Evolutionary conservation across 2,797 vertebrate species (phyloP).

Genomic region (Limnodromus scolopaceus): DNA sequence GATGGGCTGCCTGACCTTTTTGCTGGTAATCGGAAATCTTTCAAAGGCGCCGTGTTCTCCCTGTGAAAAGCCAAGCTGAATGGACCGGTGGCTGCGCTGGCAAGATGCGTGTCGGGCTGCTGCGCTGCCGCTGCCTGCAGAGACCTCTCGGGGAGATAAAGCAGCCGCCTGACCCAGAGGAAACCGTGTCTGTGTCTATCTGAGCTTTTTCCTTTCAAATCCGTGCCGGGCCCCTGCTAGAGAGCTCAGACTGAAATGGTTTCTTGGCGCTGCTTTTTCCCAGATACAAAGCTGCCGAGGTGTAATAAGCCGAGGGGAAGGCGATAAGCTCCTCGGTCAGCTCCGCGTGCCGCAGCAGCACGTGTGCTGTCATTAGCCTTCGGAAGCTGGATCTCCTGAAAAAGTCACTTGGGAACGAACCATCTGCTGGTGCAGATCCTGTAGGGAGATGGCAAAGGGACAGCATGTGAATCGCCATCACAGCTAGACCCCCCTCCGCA

Average conservation of each 20-base stretch:
- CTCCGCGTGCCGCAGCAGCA: neutral
- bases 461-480: fast-evolving
- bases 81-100: neutral
- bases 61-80: neutral
- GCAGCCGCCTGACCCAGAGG: neutral
- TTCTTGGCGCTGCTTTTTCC: neutral
- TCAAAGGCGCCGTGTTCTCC: neutral
- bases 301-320: neutral
- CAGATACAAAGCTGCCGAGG: neutral
- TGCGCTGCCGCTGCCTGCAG: neutral
- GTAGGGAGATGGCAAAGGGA: neutral
- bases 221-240: fast-evolving
- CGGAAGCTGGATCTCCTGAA: neutral
- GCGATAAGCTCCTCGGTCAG: neutral
- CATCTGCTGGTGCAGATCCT: neutral
- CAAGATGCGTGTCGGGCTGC: neutral
- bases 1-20: neutral
- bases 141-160: neutral
- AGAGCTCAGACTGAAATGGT: neutral
- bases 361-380: neutral
- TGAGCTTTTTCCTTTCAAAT: neutral
- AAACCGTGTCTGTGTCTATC: neutral
- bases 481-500: fast-evolving
- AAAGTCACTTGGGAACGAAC: neutral
- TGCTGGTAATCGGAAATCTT: neutral